Evolutionary conservation across 2,113 vertebrate species (phyloP).

Genomic region (Chlamydotis undulata): DNA sequence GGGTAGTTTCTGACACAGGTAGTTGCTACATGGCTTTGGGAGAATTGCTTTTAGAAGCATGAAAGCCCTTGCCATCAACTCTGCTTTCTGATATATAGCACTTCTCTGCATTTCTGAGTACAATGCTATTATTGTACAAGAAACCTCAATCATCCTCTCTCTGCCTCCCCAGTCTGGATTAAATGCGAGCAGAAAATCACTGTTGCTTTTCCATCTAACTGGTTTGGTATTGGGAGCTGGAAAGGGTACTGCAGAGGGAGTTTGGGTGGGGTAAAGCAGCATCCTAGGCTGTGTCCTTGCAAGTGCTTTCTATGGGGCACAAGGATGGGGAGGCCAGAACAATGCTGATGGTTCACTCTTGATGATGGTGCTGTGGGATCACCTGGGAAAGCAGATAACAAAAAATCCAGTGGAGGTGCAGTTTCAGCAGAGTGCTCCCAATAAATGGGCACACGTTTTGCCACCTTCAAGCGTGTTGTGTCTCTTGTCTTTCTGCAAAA

Average conservation of each 20-base stretch:
- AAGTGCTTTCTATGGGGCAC: background rate
- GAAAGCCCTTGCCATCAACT: background rate
- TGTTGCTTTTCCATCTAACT: background rate
- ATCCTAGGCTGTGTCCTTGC: background rate
- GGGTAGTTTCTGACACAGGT: background rate
- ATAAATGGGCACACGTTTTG: background rate
- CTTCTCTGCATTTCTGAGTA: background rate
- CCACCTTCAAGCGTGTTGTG: accelerated
- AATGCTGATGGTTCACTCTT: background rate
- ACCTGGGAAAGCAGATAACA: background rate
- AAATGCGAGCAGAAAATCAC: background rate
- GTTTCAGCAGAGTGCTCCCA: background rate
- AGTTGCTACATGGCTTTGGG: background rate
- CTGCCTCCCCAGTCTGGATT: background rate
- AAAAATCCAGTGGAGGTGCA: background rate
- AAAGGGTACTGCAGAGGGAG: background rate
- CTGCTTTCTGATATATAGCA: background rate
- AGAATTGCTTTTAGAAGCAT: background rate
- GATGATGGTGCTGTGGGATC: background rate
- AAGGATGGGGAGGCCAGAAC: background rate
- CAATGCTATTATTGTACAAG: background rate
- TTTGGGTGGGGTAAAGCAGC: background rate
- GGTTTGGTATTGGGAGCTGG: background rate
- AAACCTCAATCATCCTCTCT: background rate
- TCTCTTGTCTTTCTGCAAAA: background rate